Conservation (phyloP, 2,888 invertebrate genomes). For the Aspidiotus destructor region DNA sequence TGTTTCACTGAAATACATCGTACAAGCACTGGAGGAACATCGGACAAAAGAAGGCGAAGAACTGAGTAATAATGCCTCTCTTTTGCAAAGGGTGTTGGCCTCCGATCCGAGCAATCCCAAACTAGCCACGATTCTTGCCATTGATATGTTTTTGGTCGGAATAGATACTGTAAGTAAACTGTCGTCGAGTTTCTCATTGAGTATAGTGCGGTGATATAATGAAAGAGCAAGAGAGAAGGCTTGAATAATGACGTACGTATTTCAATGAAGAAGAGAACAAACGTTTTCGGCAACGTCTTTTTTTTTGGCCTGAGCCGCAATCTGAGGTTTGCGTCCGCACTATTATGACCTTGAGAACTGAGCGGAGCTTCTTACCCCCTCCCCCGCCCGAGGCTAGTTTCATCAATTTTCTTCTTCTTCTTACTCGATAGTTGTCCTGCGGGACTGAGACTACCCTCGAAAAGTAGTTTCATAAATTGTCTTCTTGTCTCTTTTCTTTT, state of each 20-base stretch:
- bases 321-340: no score
- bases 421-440: no score
- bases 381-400: no score
- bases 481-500: no score
- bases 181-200: no score
- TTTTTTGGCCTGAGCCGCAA: neutral
- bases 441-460: no score
- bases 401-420: no score
- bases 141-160: constrained; percentile 77
- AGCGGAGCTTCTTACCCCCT: no score
- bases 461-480: no score
- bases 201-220: no score
- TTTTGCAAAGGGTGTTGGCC: constrained; percentile 55
- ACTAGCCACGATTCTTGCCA: constrained; percentile 68
- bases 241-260: neutral
- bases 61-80: constrained; percentile 47
- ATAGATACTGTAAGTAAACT: constrained; percentile 70
- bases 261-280: neutral
- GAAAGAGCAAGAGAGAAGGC: neutral
- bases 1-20: constrained; percentile 54
- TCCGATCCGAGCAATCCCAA: constrained; percentile 50
- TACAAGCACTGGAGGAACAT: constrained; percentile 41
- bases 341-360: no score
- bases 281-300: neutral
- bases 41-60: constrained; percentile 39